Percentiles rank a stretch among this genome's conserved stretches.
These are phyloP conservation scores for Misgurnus mizolepis DNA, from an alignment of 2,113 vertebrate genomes.

Conservation along the genomic window DNA sequence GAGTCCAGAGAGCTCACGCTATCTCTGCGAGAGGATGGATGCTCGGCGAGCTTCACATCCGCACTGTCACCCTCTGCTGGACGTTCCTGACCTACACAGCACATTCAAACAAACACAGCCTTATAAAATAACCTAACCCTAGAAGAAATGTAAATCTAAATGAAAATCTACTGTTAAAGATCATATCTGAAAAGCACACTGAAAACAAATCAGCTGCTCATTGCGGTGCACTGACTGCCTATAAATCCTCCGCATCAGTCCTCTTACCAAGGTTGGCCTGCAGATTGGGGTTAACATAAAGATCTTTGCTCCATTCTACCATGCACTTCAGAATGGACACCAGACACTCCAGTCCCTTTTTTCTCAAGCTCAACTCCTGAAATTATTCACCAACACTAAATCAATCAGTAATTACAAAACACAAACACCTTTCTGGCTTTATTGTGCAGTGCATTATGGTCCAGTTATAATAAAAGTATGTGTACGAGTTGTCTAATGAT, in stretches of 20 bases:
- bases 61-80: constrained; percentile 79
- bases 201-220: neutral
- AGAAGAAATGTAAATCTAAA: neutral
- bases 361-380: constrained; percentile 94
- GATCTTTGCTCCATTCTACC: constrained; percentile 99
- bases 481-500: too few relatives aligned
- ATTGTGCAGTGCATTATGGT: too few relatives aligned
- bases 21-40: constrained; percentile 78
- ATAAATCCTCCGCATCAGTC: neutral
- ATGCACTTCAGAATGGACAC: constrained; percentile 98
- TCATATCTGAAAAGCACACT: neutral
- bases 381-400: neutral
- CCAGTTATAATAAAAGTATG: too few relatives aligned
- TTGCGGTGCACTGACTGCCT: too few relatives aligned
- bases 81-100: constrained; percentile 84
- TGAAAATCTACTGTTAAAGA: neutral
- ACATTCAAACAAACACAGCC: too few relatives aligned
- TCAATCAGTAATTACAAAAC: too few relatives aligned
- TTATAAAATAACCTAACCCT: too few relatives aligned
- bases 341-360: constrained; percentile 95
- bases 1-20: constrained; percentile 93
- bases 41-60: constrained; percentile 85
- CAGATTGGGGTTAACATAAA: constrained; percentile 96
- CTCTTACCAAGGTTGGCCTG: constrained; percentile 89
- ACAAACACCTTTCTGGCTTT: too few relatives aligned